A percentile compares a stretch with the other conserved stretches of the same genome.
These are phyloP conservation scores for Drosophila robusta DNA, from an alignment of 2,888 invertebrate genomes.

Conservation along the genomic window DNA sequence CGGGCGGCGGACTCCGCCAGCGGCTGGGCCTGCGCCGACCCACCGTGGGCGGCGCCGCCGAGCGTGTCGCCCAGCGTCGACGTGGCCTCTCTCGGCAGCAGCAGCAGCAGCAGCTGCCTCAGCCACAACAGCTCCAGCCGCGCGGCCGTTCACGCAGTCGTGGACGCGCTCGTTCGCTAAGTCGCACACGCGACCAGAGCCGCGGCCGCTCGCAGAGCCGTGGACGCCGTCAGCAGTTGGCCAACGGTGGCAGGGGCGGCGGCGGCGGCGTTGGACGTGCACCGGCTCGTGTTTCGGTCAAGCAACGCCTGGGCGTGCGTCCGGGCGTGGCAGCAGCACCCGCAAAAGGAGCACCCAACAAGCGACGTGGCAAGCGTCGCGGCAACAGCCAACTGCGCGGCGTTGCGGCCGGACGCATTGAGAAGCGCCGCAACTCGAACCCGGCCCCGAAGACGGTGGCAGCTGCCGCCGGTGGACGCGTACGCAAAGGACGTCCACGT, in stretches of 20 bases:
- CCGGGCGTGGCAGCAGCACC: conserved; percentile 50
- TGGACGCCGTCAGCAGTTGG: conserved; percentile 39
- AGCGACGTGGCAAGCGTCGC: conserved; percentile 54
- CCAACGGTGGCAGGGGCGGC: conserved; percentile 34
- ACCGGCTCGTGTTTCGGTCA: conserved; percentile 72
- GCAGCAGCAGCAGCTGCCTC: conserved; percentile 49
- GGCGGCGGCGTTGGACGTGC: conserved; percentile 29
- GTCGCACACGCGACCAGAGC: conserved; percentile 35
- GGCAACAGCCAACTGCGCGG: conserved; percentile 63
- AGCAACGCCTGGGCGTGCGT: conserved; percentile 81
- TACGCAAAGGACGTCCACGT: conserved; percentile 65
- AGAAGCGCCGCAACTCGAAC: conserved; percentile 71
- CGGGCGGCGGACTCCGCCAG: conserved; percentile 65
- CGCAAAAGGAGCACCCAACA: conserved; percentile 35
- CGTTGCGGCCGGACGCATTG: conserved; percentile 79
- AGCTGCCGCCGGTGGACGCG: conserved; percentile 55
- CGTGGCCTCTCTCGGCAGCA: conserved; percentile 37
- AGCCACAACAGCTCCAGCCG: conserved; percentile 29
- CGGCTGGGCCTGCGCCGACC: conserved; percentile 78
- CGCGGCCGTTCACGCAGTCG: conserved; percentile 77
- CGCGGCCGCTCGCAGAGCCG: conserved; percentile 53
- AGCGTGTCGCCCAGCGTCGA: conserved; percentile 75
- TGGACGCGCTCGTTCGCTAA: conserved; percentile 56
- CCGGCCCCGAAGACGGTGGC: conserved; percentile 51
- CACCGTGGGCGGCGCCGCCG: conserved; percentile 74